Percentiles rank a stretch among this genome's conserved stretches.
Conservation (phyloP, 2,113 vertebrate genomes). For the Aegypius monachus region DNA sequence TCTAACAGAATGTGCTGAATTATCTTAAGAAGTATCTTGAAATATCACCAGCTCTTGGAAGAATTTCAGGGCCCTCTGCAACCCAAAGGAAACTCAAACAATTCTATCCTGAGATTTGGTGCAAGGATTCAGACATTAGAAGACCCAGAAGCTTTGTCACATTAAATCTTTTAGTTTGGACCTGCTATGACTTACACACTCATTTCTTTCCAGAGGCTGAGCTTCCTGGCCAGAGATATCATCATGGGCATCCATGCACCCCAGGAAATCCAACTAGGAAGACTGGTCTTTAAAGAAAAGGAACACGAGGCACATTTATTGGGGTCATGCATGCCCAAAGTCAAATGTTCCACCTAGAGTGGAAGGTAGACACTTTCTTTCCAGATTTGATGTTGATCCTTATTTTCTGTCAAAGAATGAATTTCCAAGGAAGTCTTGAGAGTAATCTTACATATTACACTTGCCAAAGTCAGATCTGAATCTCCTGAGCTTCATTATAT, state of each 20-base stretch:
- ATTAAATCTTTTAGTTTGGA: not conserved
- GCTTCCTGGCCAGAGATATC: not conserved
- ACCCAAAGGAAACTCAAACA: not conserved
- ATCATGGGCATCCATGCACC: fast-evolving
- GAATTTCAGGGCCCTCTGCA: not conserved
- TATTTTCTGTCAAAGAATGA: not conserved
- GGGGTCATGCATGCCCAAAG: too few species aligned
- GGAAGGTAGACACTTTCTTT: not conserved
- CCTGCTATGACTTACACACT: not conserved
- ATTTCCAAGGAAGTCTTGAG: not conserved
- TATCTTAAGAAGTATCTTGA: not conserved
- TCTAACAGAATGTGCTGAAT: not conserved
- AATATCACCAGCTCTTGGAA: not conserved
- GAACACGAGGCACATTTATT: not conserved
- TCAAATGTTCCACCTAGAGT: not conserved
- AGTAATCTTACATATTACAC: not conserved
- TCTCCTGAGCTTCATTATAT: not conserved
- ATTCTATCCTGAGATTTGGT: not conserved
- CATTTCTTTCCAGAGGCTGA: not conserved
- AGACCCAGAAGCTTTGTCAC: not conserved
- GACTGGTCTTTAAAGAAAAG: not conserved
- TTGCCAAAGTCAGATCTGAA: not conserved
- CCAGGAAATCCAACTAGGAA: not conserved
- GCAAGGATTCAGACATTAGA: too few species aligned
- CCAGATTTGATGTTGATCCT: not conserved